Base-by-base conservation (phyloP, 2,888 invertebrate species). In the Amphipoea lucens region DNA sequence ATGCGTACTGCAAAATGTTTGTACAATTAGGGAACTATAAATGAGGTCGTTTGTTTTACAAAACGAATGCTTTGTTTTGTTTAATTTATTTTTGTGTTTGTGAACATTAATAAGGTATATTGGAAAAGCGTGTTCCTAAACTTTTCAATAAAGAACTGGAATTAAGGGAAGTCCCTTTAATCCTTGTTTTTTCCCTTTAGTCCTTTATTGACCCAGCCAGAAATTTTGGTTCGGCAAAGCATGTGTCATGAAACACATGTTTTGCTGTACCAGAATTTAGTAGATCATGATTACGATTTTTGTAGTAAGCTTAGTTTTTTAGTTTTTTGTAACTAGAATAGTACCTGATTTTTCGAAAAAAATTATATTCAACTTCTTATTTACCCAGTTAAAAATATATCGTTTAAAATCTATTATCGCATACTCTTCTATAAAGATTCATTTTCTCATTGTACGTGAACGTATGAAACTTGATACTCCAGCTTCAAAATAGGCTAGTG, bases 1-100 rank as follows among this genome's bases (percentile, higher is more conserved):
- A 86, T 79, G 72, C n/a, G 68, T 36, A 76, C 65, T 81, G 76
- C 62, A 70, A 80, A 88, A 83, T 77, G 80, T 73, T 83, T 78
- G 75, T 71, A 76, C 76, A 80, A 77, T 85, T 79, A 76, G 62
- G 68, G 20, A 81, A 82, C 88, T 82, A 82, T 77, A 74, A 86
- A 82, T 76, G 57, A 85, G 66, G 48, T 71, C 67, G 20, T 82
- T 67, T 40, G 54, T 77, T 84, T 62, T 6, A 63, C 48, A 51
- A 65, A 75, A 87, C 14, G 9, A 72, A 80, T 36, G 66, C 7
- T 74, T 74, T 86, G 51, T 75, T 74, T 74, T 86, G 51, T 75
- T 73, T 73, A 63, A 54, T 72, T 69, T 45, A 57, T 7, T 67
- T 65, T 60, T 20, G 17, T 36, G 11, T 48, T 11, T 20, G 23